Conservation (phyloP, 2,888 invertebrate genomes). For the Strigamia maritima region DNA sequence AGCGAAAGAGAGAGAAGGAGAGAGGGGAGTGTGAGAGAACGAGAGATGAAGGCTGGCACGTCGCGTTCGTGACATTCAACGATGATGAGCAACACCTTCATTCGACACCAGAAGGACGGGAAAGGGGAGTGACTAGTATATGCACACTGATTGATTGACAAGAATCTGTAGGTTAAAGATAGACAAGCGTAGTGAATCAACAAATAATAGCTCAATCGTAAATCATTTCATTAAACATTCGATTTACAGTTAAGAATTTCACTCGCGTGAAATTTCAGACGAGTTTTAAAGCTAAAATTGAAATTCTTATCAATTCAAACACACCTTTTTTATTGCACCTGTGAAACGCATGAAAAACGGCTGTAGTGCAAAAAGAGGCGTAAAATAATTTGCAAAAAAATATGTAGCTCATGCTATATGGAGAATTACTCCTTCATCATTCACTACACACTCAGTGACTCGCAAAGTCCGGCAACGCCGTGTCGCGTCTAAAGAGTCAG, state of each 20-base stretch:
- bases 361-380: neutral
- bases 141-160: conserved; percentile 10
- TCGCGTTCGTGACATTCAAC: conserved; percentile 5
- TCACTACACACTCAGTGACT: neutral
- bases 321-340: conserved; percentile 5
- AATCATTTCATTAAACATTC: conserved; percentile 1
- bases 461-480: conserved; percentile 34
- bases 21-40: neutral
- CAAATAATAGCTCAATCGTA: neutral
- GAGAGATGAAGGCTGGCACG: conserved; percentile 1
- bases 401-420: neutral
- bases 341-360: neutral
- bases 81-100: conserved; percentile 30
- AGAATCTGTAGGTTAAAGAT: neutral
- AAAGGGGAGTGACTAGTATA: neutral
- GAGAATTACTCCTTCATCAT: neutral
- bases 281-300: neutral
- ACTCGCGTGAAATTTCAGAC: neutral
- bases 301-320: conserved; percentile 5
- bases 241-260: neutral
- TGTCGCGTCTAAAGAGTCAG: conserved; percentile 34
- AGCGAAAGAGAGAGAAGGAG: neutral
- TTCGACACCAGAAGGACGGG: conserved; percentile 1
- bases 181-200: neutral
- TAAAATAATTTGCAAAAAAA: conserved; percentile 24